Evolutionary conservation across 2,888 invertebrate genomes (phyloP).

Genomic region (Chirona hameri): DNA sequence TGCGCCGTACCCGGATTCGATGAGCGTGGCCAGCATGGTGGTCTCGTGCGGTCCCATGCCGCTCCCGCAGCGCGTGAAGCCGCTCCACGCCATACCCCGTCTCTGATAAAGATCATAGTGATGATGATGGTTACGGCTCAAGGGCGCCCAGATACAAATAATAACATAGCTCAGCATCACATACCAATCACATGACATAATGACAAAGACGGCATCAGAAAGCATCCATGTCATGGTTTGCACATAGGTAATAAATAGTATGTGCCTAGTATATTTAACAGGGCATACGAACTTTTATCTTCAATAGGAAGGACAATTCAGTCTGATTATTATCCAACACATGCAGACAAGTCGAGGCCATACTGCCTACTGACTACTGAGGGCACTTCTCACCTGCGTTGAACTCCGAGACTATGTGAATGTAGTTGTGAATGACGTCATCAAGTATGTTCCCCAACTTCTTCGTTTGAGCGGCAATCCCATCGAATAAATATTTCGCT

Average conservation of each 20-base stretch:
- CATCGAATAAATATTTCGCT: background rate
- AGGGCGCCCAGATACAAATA: no score
- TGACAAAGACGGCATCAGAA: no score
- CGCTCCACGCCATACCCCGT: background rate
- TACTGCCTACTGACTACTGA: background rate
- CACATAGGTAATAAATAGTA: no score
- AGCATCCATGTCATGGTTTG: no score
- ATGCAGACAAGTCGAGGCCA: no score
- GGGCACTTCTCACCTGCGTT: background rate
- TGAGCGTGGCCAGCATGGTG: background rate
- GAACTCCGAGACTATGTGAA: background rate
- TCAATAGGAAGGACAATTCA: no score
- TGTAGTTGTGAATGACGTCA: background rate
- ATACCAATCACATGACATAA: no score
- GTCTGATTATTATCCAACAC: no score
- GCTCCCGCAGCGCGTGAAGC: background rate
- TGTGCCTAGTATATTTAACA: no score
- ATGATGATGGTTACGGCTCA: background rate
- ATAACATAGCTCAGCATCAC: no score
- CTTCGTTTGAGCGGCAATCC: background rate
- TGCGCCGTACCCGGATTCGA: background rate
- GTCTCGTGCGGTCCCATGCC: background rate
- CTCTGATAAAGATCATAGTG: background rate
- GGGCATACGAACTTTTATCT: no score
- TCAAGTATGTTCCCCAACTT: background rate